These are phyloP conservation scores for Pantelozetes paolii DNA, from an alignment of 2,888 invertebrate species.

Conservation along the genomic window DNA sequence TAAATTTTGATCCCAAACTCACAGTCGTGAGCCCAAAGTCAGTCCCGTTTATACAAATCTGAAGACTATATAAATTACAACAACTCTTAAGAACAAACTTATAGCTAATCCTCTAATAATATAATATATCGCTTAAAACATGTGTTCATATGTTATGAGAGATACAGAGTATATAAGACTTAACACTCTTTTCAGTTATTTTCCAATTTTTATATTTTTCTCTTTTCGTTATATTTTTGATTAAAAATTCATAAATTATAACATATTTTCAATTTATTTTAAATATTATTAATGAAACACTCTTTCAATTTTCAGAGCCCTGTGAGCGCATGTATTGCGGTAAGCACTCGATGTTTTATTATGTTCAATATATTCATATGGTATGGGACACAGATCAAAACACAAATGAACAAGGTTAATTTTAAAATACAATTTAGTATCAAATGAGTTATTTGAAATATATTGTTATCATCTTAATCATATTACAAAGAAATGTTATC, in stretches of 20 bases:
- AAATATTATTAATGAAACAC: background rate
- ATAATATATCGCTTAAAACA: background rate
- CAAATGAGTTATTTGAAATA: too few species aligned
- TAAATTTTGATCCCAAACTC: background rate
- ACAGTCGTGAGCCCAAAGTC: background rate
- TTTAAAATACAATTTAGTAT: too few species aligned
- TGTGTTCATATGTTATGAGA: background rate
- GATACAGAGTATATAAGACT: background rate
- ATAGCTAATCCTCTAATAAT: background rate
- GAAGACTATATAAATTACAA: background rate
- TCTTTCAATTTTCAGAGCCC: background rate
- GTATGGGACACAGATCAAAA: too few species aligned
- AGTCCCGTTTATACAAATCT: background rate
- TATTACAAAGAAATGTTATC: too few species aligned
- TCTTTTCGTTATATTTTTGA: background rate
- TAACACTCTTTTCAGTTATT: background rate
- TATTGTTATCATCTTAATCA: too few species aligned
- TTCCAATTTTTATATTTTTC: background rate
- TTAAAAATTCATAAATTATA: background rate
- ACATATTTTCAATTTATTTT: background rate
- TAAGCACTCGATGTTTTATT: background rate
- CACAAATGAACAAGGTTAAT: too few species aligned
- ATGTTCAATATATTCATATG: too few species aligned
- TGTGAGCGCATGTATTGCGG: slow-evolving; percentile 60
- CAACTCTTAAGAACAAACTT: background rate